phyloP scores from a whole-genome alignment of 2,888 invertebrate genomes.

The Lepidochitona cinerea region DNA sequence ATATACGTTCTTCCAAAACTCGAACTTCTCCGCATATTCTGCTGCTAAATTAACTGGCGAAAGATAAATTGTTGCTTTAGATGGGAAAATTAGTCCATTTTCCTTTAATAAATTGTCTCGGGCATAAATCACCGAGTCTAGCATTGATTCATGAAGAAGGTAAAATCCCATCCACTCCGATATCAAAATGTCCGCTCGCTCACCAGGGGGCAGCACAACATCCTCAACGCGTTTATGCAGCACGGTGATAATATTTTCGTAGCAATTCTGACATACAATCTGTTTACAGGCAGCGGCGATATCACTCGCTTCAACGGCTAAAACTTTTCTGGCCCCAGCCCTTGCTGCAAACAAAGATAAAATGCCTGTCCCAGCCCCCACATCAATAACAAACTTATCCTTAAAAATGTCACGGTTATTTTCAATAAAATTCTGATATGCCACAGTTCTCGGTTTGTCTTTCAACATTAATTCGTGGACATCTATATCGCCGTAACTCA shows the following conservation, averaged over 20 bases:
- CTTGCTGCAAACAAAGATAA: conserved; percentile 66
- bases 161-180: conserved; percentile 72
- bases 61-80: conserved; percentile 55
- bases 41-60: conserved; percentile 63
- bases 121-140: conserved; percentile 65
- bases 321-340: conserved; percentile 66
- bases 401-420: conserved; percentile 58
- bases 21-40: conserved; percentile 53
- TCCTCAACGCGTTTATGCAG: conserved; percentile 61
- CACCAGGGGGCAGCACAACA: conserved; percentile 53
- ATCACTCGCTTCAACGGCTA: conserved; percentile 66
- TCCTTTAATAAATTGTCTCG: conserved; percentile 61
- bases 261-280: conserved; percentile 58
- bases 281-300: conserved; percentile 54
- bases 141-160: conserved; percentile 69
- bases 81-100: conserved; percentile 64
- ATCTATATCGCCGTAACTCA: conserved; percentile 58
- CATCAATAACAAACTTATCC: conserved; percentile 73
- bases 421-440: conserved; percentile 65
- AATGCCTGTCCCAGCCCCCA: conserved; percentile 69
- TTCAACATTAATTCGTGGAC: conserved; percentile 68
- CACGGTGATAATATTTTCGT: conserved; percentile 54
- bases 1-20: conserved; percentile 65
- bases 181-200: conserved; percentile 64
- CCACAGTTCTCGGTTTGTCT: conserved; percentile 64